A percentile compares a stretch with the other conserved stretches of the same genome.
These are phyloP conservation scores for Drosophila nebulosa DNA, from an alignment of 1,140 invertebrate genomes.

Conservation along the genomic window DNA sequence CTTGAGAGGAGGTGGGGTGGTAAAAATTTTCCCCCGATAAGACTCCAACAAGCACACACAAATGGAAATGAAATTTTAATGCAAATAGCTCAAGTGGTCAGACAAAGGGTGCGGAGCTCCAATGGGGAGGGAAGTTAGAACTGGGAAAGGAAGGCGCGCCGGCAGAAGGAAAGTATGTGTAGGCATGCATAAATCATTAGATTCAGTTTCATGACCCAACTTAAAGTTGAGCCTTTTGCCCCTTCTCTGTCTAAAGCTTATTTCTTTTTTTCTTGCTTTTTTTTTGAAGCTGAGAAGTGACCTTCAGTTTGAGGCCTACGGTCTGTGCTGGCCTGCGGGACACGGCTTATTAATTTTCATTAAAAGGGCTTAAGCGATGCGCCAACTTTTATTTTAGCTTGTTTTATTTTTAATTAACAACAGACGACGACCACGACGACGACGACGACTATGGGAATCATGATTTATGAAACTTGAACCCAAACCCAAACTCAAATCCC, in stretches of 20 bases:
- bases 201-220: slow-evolving; percentile 46
- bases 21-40: slow-evolving; percentile 12
- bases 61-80: slow-evolving; percentile 67
- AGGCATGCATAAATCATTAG: slow-evolving; percentile 66
- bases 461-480: slow-evolving; percentile 6
- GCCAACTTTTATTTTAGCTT: slow-evolving; percentile 62
- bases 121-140: no score
- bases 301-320: slow-evolving; percentile 15
- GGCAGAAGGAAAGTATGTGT: slow-evolving; percentile 21
- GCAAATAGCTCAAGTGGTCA: slow-evolving; percentile 66
- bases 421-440: neutral
- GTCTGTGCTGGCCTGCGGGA: neutral
- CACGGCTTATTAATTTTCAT: slow-evolving; percentile 72
- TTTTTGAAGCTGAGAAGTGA: slow-evolving; percentile 30
- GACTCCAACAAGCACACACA: neutral
- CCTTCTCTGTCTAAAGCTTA: neutral
- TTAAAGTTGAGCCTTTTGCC: neutral
- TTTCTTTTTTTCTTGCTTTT: neutral
- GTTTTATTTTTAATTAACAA: slow-evolving; percentile 62
- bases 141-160: no score
- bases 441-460: neutral
- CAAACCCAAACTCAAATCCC: slow-evolving; percentile 18
- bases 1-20: neutral
- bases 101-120: slow-evolving; percentile 18
- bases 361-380: slow-evolving; percentile 72